These are phyloP conservation scores for Seriola quinqueradiata DNA, from an alignment of 2,113 vertebrate genomes.

Conservation along the genomic window DNA sequence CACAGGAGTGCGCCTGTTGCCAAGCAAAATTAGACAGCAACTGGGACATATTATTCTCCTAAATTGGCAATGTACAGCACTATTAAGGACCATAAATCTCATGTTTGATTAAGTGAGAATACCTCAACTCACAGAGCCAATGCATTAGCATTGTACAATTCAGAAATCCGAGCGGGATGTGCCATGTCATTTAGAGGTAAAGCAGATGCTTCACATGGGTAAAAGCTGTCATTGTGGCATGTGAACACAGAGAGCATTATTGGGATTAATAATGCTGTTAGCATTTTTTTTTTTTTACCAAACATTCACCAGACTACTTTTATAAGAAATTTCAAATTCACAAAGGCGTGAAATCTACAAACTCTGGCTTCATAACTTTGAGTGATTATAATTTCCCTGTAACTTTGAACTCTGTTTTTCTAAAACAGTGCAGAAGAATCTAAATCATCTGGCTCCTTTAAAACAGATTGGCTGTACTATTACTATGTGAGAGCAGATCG, in stretches of 20 bases:
- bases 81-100: slow-evolving; percentile 81
- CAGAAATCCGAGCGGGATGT: slow-evolving; percentile 28
- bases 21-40: slow-evolving; percentile 84
- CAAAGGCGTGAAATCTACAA: slow-evolving; percentile 25
- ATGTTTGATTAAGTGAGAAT: slow-evolving; percentile 78
- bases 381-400: slow-evolving; percentile 28
- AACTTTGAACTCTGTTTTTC: slow-evolving; percentile 24
- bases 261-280: slow-evolving; percentile 57
- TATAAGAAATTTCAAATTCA: slow-evolving; percentile 24
- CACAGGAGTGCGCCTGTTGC: slow-evolving; percentile 81
- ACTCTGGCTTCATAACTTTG: slow-evolving; percentile 16
- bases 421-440: slow-evolving; percentile 21
- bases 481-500: slow-evolving; percentile 53
- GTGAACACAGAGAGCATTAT: slow-evolving; percentile 47
- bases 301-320: slow-evolving; percentile 43
- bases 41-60: slow-evolving; percentile 83
- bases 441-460: slow-evolving; percentile 59
- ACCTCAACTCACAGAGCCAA: slow-evolving; percentile 50
- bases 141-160: slow-evolving; percentile 42
- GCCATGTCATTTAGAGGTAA: slow-evolving; percentile 21
- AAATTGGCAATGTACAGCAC: slow-evolving; percentile 81
- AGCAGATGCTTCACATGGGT: slow-evolving; percentile 33
- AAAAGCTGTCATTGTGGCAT: slow-evolving; percentile 40
- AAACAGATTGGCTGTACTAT: slow-evolving; percentile 55
- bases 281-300: slow-evolving; percentile 33